Evolutionary conservation across 2,888 invertebrate species (phyloP), one percentile per base, ranked within the genome.

Genomic region (Notodonta dromedarius): DNA sequence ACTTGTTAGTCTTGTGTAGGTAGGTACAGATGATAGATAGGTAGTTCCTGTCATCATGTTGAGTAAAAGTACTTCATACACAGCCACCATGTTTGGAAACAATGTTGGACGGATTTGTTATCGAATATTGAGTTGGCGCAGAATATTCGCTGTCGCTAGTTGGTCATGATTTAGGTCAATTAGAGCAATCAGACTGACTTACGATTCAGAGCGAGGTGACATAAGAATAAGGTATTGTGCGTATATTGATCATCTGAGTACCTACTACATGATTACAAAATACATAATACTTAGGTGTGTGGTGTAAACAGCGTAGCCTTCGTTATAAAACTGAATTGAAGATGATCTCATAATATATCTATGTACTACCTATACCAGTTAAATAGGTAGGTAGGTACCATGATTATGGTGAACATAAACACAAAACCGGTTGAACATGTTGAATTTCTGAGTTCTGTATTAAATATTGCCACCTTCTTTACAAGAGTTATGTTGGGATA

Each of bases 331-430:
- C 73, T 68, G 68, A 77, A 73, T 70, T 71, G 67, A 66, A 56
- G 77, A 80, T 85, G 85, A 85, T 79, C 76, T 85, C 85, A 85
- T 78, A 63, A 58, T 62, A 69, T 66, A 58, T 63, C 62, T 61
- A 69, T 71, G 46, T 58, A 68, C 11, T 50, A 50, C 50, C 32
- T 50, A 50, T 52, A 59, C 16, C 44, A 57, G 67, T 65, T 61
- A 65, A 67, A 65, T 61, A 60, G 24, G 24, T 24, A 24, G n/a
- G n/a, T n/a, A n/a, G n/a, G n/a, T n/a, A n/a, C 60, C 60, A 56
- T 66, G 58, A 59, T 24, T 58, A 59, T 60, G 57, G 42, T 60
- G 61, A 62, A 64, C 57, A 62, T 57, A 57, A 57, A 59, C 58
- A 69, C 56, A 66, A 76, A 74, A 54, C 54, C 54, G 39, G 54